These are phyloP conservation scores for Tyria jacobaeae DNA, from an alignment of 2,888 invertebrate genomes.

Conservation along the genomic window DNA sequence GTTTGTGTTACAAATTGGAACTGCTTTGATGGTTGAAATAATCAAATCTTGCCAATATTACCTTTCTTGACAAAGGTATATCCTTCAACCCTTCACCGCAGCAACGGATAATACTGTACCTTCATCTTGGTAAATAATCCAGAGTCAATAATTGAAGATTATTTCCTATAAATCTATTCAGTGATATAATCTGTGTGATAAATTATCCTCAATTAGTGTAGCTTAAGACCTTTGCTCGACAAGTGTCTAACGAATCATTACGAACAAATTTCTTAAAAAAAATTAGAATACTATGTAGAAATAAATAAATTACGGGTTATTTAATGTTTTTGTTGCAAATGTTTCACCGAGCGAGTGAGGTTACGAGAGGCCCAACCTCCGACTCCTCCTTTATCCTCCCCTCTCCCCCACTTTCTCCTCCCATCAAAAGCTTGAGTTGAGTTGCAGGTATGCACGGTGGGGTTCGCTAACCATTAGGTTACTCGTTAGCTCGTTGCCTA, in stretches of 20 bases:
- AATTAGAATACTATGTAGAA: background rate
- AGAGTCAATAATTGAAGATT: conserved; percentile 14
- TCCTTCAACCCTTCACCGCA: conserved; percentile 35
- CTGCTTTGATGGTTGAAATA: conserved; percentile 27
- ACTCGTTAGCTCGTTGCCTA: too few relatives aligned
- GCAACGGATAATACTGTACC: conserved; percentile 17
- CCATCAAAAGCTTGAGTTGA: too few relatives aligned
- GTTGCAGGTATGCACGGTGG: too few relatives aligned
- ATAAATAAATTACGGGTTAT: background rate
- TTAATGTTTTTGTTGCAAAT: too few relatives aligned
- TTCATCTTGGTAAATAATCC: conserved; percentile 24
- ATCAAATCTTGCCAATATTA: conserved; percentile 8
- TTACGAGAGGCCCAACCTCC: too few relatives aligned
- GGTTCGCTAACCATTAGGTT: too few relatives aligned
- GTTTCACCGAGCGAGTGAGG: too few relatives aligned
- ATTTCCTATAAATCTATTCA: background rate
- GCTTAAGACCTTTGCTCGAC: too few relatives aligned
- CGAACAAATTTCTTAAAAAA: background rate
- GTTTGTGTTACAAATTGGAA: conserved; percentile 18
- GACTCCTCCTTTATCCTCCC: too few relatives aligned
- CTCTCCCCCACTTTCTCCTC: too few relatives aligned
- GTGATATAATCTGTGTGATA: background rate
- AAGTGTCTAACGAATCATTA: too few relatives aligned
- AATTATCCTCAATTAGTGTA: too few relatives aligned
- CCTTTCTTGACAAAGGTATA: conserved; percentile 26